phyloP scores from a whole-genome alignment of 2,797 vertebrate genomes.

The Clarias fuscus region DNA sequence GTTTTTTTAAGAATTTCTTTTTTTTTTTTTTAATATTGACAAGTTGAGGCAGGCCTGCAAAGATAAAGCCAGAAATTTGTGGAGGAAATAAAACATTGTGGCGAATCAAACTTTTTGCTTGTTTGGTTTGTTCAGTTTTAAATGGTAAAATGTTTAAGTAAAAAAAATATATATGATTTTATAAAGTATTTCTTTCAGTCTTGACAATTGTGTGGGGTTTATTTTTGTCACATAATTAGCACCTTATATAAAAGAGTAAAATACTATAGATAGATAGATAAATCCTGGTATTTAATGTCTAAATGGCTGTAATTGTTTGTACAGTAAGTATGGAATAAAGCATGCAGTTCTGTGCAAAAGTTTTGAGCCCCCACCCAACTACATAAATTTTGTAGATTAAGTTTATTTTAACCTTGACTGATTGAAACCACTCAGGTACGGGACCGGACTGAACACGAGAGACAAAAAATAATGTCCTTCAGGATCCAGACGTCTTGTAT shows the following conservation, averaged over 20 bases:
- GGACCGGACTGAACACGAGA: no score
- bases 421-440: no score
- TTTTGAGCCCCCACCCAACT: no score
- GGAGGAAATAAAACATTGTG: neutral
- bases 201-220: neutral
- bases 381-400: no score
- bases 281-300: no score
- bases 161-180: neutral
- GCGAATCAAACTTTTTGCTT: neutral
- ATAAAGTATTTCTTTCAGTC: neutral
- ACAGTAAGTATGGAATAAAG: neutral
- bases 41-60: neutral
- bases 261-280: no score
- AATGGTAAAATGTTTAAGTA: neutral
- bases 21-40: slow-evolving; percentile 6
- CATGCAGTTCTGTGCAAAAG: no score
- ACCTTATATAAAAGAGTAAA: no score
- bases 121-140: neutral
- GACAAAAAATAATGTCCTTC: no score
- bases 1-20: neutral
- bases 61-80: neutral
- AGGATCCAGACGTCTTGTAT: no score
- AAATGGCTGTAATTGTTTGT: neutral
- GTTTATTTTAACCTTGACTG: no score
- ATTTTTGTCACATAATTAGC: neutral